Conservation (phyloP, 2,888 invertebrate species). For the Chymomyza amoena region DNA sequence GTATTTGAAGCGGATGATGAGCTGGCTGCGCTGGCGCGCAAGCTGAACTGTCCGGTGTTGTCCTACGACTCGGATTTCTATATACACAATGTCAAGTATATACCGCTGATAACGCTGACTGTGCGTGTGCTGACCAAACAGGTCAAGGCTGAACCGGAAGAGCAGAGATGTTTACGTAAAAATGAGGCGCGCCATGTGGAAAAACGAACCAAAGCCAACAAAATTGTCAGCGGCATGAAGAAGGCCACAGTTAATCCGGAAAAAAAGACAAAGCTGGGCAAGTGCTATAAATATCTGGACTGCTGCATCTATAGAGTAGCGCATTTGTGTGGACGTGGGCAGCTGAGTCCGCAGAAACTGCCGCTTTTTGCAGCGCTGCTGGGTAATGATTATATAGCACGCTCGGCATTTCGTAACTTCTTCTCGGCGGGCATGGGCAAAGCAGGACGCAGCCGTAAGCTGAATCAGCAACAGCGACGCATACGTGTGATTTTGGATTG, state of each 20-base stretch:
- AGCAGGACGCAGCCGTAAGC: constrained; percentile 63
- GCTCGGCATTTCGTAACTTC: constrained; percentile 84
- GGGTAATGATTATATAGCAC: constrained; percentile 93
- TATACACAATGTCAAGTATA: constrained; percentile 90
- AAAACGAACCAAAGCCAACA: constrained; percentile 70
- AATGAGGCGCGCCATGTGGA: constrained; percentile 71
- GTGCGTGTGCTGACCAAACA: constrained; percentile 78
- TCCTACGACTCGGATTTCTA: constrained; percentile 97
- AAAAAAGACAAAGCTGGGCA: constrained; percentile 31
- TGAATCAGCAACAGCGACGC: constrained; percentile 83
- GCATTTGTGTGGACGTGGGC: constrained; percentile 83
- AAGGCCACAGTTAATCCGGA: constrained; percentile 37
- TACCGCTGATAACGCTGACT: constrained; percentile 86
- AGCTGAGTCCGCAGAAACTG: constrained; percentile 83
- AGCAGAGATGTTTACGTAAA: constrained; percentile 43
- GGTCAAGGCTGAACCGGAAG: constrained; percentile 7
- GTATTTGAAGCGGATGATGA: constrained; percentile 95
- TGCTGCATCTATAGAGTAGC: constrained; percentile 88
- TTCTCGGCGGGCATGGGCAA: constrained; percentile 81
- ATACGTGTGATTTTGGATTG: constrained; percentile 87
- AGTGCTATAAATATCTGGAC: constrained; percentile 77
- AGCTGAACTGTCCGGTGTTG: constrained; percentile 90
- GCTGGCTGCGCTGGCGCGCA: constrained; percentile 89
- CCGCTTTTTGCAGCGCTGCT: constrained; percentile 90
- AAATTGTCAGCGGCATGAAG: constrained; percentile 57